Percentiles rank a stretch among this genome's conserved stretches.
phyloP scores from a whole-genome alignment of 2,797 vertebrate genomes.

The Gambusia yucatana region DNA sequence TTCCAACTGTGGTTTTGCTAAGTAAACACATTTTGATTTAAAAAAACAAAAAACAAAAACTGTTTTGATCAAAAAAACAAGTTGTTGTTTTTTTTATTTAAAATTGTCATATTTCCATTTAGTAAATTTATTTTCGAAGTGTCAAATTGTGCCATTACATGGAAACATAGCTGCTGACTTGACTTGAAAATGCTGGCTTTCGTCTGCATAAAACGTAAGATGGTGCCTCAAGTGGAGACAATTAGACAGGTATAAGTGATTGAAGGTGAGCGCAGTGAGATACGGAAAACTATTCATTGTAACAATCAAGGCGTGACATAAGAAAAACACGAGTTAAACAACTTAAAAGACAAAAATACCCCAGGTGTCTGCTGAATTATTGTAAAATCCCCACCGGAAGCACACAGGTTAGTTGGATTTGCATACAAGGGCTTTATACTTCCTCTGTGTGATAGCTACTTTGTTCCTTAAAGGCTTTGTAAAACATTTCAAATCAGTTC shows the following conservation, averaged over 20 bases:
- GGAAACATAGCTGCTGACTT: background rate
- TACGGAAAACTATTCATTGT: background rate
- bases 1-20: too few relatives aligned
- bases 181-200: too few relatives aligned
- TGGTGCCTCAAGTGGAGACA: background rate
- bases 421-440: background rate
- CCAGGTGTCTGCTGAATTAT: background rate
- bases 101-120: too few relatives aligned
- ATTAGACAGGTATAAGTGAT: background rate
- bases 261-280: background rate
- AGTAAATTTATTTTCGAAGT: too few relatives aligned
- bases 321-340: background rate
- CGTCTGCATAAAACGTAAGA: too few relatives aligned
- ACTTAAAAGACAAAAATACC: background rate
- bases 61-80: too few relatives aligned
- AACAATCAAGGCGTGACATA: background rate
- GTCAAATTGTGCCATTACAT: too few relatives aligned
- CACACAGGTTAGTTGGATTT: background rate
- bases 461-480: background rate
- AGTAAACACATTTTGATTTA: too few relatives aligned
- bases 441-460: background rate
- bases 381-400: background rate
- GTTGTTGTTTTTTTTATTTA: too few relatives aligned
- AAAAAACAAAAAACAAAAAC: too few relatives aligned
- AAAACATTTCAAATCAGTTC: slow-evolving; percentile 29